Conservation (phyloP, 2,113 vertebrate genomes). For the Limanda limanda region DNA sequence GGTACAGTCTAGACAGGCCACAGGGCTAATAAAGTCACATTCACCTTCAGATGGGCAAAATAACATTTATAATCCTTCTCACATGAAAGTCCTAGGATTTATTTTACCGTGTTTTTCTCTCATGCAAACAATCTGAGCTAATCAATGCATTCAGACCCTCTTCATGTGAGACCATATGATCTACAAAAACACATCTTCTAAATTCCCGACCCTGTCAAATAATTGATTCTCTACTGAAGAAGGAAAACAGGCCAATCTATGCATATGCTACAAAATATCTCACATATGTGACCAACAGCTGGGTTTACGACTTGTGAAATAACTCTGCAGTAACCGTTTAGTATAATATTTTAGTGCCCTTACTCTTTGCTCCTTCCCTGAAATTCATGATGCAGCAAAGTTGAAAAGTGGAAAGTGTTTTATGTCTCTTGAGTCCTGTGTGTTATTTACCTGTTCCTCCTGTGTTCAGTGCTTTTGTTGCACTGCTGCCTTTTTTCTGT, state of each 20-base stretch:
- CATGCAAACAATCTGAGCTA: neutral
- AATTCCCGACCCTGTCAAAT: neutral
- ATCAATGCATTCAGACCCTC: neutral
- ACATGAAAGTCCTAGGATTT: neutral
- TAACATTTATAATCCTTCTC: neutral
- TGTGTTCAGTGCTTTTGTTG: conserved; percentile 16
- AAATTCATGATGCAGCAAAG: conserved; percentile 58
- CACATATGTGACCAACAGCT: conserved; percentile 17
- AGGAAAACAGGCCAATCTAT: neutral
- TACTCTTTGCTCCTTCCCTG: conserved; percentile 21
- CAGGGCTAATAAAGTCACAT: conserved; percentile 26
- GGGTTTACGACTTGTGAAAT: conserved; percentile 22
- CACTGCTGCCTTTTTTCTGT: conserved; percentile 10
- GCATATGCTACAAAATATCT: conserved; percentile 15
- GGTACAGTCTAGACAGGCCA: conserved; percentile 21
- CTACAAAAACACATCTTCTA: neutral
- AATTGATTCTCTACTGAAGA: neutral
- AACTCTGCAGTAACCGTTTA: conserved; percentile 21
- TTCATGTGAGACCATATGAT: neutral
- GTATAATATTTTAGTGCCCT: conserved; percentile 24
- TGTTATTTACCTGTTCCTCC: conserved; percentile 62
- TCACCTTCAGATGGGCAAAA: conserved; percentile 36
- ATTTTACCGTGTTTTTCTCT: neutral
- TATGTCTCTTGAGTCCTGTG: conserved; percentile 35
- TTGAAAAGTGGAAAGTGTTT: conserved; percentile 42